Conservation (phyloP, 2,113 vertebrate genomes). For the Elanoides forficatus region DNA sequence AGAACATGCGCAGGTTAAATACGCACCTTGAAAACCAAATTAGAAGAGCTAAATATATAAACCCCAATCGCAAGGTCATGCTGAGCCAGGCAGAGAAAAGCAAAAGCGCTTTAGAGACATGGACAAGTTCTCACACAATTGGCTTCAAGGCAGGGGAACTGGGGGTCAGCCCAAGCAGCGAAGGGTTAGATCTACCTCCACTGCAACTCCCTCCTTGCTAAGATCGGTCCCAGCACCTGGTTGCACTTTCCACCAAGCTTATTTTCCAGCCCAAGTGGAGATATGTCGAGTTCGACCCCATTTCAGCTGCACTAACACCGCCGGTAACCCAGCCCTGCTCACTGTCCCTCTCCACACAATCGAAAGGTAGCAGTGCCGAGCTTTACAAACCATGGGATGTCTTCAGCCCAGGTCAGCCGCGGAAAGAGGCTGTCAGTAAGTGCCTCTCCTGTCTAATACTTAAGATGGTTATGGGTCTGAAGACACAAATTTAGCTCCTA, state of each 20-base stretch:
- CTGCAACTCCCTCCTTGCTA: neutral
- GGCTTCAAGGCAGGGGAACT: neutral
- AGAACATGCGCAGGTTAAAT: neutral
- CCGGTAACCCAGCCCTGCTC: neutral
- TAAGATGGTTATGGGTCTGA: slow-evolving; percentile 68
- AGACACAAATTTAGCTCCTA: slow-evolving; percentile 85
- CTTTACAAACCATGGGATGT: slow-evolving; percentile 80
- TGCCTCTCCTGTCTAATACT: slow-evolving; percentile 66
- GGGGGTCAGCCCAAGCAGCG: neutral
- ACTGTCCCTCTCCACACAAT: neutral
- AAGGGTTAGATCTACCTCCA: neutral
- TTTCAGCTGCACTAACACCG: accelerated
- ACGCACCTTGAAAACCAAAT: neutral
- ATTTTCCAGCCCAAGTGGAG: neutral
- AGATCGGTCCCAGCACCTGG: accelerated
- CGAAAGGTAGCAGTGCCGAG: neutral
- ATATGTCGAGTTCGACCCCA: neutral
- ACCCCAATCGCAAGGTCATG: neutral
- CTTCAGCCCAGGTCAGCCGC: slow-evolving; percentile 20
- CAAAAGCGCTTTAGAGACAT: neutral
- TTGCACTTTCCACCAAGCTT: neutral
- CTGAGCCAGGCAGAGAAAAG: neutral
- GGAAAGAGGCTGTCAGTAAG: slow-evolving; percentile 64
- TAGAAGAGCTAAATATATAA: neutral
- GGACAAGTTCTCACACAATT: neutral